These are phyloP conservation scores for Hoplodrina blanda DNA, from an alignment of 2,888 invertebrate species.

Conservation along the genomic window DNA sequence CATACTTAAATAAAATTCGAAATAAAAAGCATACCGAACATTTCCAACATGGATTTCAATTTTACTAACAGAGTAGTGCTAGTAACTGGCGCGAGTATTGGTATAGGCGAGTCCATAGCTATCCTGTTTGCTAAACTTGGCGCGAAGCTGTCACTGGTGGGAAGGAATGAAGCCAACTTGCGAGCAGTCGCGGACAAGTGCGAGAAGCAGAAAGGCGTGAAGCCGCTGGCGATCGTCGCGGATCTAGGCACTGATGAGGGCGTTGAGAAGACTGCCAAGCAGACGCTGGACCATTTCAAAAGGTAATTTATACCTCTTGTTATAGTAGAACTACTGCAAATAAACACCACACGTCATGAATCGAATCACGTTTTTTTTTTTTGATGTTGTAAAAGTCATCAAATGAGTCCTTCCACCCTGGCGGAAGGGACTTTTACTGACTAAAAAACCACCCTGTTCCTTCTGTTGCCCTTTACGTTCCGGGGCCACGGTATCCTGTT, in stretches of 20 bases:
- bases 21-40: not conserved
- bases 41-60: conserved; percentile 34
- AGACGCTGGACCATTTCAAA: conserved; percentile 68
- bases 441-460: too few relatives aligned
- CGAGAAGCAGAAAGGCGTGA: conserved; percentile 52
- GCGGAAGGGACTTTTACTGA: too few relatives aligned
- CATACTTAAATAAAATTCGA: not conserved
- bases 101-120: conserved; percentile 71
- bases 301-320: conserved; percentile 25
- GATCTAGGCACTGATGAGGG: conserved; percentile 73
- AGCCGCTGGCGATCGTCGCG: conserved; percentile 66
- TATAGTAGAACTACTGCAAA: too few relatives aligned
- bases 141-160: conserved; percentile 69
- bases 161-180: conserved; percentile 64
- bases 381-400: too few relatives aligned
- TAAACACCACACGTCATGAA: too few relatives aligned
- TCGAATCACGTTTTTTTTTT: too few relatives aligned
- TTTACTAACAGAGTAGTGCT: conserved; percentile 70
- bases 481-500: too few relatives aligned
- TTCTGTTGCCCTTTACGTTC: too few relatives aligned
- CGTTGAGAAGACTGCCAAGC: conserved; percentile 65
- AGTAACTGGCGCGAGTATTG: conserved; percentile 75
- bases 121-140: conserved; percentile 65
- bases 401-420: too few relatives aligned
- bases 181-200: conserved; percentile 2